Evolutionary conservation across 2,797 vertebrate species (phyloP).

Genomic region (Galaxias olidus): DNA sequence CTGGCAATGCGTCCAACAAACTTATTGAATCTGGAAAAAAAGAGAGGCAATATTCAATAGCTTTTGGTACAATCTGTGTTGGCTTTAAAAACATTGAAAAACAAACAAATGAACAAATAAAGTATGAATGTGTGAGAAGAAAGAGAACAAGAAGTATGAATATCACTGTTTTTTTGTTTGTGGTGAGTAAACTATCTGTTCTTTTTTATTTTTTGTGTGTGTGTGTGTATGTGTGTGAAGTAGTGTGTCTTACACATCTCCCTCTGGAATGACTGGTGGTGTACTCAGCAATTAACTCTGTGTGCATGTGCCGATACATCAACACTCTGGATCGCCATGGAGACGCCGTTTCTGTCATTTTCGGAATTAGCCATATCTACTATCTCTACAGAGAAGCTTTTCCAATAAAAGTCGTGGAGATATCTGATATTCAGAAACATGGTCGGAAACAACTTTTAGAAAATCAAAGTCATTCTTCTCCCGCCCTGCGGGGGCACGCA

Average conservation of each 20-base stretch:
- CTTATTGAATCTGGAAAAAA: conserved; percentile 79
- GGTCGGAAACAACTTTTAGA: conserved; percentile 68
- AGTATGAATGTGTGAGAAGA: too few relatives aligned
- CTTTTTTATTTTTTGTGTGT: too few relatives aligned
- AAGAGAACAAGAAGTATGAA: conserved; percentile 75
- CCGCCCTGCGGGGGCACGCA: conserved; percentile 45
- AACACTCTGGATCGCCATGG: conserved; percentile 88
- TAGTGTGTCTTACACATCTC: conserved; percentile 57
- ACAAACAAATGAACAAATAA: conserved; percentile 76
- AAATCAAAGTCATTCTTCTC: conserved; percentile 78
- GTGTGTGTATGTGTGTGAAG: conserved; percentile 61
- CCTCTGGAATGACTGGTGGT: conserved; percentile 80
- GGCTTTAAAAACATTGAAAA: conserved; percentile 77
- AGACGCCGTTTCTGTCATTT: conserved; percentile 88
- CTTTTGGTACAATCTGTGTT: conserved; percentile 53
- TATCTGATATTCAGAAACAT: conserved; percentile 66
- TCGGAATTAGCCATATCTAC: conserved; percentile 93
- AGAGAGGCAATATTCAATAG: conserved; percentile 67
- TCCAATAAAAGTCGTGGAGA: conserved; percentile 65
- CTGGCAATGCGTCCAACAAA: conserved; percentile 76
- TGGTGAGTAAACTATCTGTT: conserved; percentile 38
- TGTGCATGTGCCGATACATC: conserved; percentile 93
- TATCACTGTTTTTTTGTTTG: conserved; percentile 74
- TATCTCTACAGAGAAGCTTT: conserved; percentile 71
- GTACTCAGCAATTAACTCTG: conserved; percentile 90